Conservation (phyloP, 2,113 vertebrate species). For the Mustela nigripes region DNA sequence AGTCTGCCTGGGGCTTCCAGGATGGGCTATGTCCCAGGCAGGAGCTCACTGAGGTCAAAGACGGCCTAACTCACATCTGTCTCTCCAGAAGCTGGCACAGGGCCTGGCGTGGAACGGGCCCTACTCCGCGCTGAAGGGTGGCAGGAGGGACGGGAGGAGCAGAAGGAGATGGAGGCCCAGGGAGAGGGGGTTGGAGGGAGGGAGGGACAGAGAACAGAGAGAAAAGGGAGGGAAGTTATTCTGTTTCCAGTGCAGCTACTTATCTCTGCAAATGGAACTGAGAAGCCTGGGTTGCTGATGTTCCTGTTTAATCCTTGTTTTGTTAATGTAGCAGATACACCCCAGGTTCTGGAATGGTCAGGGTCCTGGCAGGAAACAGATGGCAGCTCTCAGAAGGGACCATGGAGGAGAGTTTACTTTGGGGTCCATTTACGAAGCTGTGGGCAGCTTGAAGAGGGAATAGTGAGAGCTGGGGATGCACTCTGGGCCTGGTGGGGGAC, state of each 20-base stretch:
- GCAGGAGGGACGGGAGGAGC: background rate
- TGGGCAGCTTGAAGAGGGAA: background rate
- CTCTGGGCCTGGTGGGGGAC: background rate
- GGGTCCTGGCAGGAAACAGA: background rate
- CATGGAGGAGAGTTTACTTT: background rate
- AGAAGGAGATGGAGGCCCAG: background rate
- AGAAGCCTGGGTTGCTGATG: background rate
- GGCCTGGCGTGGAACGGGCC: background rate
- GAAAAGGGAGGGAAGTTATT: background rate
- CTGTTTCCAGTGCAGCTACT: background rate
- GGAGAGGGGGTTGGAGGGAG: background rate
- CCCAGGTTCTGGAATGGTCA: background rate
- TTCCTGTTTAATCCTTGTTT: background rate
- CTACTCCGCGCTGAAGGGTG: background rate
- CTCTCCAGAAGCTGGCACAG: too few species aligned
- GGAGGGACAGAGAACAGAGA: background rate
- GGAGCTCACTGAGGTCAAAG: background rate
- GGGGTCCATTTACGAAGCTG: background rate
- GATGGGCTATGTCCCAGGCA: background rate
- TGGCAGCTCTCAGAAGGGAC: background rate
- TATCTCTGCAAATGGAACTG: background rate
- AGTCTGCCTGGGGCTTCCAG: background rate
- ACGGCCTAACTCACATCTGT: accelerated
- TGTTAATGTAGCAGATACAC: background rate
- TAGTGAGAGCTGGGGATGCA: background rate